Percentiles rank a stretch among this genome's conserved stretches.
Evolutionary conservation across 2,888 invertebrate species (phyloP).

Genomic region (Caenorhabditis sinica): DNA sequence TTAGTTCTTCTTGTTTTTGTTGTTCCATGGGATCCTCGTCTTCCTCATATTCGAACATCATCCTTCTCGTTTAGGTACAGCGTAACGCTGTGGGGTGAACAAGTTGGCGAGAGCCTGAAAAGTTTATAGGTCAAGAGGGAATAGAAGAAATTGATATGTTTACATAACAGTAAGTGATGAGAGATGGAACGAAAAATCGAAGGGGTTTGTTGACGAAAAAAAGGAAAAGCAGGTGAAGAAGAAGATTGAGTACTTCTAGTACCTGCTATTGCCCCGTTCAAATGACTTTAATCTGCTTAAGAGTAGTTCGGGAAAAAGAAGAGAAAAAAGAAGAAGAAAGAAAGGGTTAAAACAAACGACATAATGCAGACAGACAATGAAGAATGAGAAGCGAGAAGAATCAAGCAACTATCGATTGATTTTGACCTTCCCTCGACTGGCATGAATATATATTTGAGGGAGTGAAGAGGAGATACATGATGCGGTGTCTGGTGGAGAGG

Average conservation of each 20-base stretch:
- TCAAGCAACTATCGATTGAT: conserved; percentile 54
- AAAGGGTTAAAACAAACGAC: conserved; percentile 19
- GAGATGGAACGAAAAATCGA: conserved; percentile 30
- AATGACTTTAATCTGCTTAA: conserved; percentile 49
- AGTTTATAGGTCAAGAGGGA: conserved; percentile 9
- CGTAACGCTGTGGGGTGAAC: conserved; percentile 58
- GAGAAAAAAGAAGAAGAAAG: conserved; percentile 4
- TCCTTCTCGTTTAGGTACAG: conserved; percentile 69
- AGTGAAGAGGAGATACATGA: conserved; percentile 26
- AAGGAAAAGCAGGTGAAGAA: not conserved
- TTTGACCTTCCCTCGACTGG: conserved; percentile 25
- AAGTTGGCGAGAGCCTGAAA: conserved; percentile 53
- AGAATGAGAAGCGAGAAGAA: conserved; percentile 38
- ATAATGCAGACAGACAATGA: conserved; percentile 26
- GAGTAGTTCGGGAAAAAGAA: conserved; percentile 29
- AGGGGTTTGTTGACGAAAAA: conserved; percentile 39
- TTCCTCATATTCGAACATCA: conserved; percentile 77
- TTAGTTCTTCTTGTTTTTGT: conserved; percentile 52
- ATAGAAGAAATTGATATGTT: conserved; percentile 33
- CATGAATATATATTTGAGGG: conserved; percentile 61
- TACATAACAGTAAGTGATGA: conserved; percentile 40
- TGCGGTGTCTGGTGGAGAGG: conserved; percentile 50
- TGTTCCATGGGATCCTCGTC: conserved; percentile 73
- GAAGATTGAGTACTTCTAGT: conserved; percentile 47
- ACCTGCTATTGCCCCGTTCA: conserved; percentile 43